Evolutionary conservation across 2,113 vertebrate species (phyloP), one percentile per base, ranked within the genome.

Genomic region (Polyodon spathula): DNA sequence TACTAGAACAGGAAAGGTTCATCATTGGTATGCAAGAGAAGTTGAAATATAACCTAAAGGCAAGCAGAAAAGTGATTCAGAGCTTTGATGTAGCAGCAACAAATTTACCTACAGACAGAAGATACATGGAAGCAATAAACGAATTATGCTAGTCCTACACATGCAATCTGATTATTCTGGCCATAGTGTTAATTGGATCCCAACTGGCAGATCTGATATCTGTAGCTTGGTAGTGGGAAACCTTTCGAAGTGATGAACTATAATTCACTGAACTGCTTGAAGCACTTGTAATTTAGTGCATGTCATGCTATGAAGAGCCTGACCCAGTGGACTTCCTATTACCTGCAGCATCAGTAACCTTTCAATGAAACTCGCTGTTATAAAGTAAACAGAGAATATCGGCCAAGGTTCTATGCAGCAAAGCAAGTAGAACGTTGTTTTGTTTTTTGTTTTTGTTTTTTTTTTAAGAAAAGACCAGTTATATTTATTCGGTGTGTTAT

Each of bases 131-230:
- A 86, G 90, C 89, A 93, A 93, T 96, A 95, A 95, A 91, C 76
- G 87, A 92, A 93, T 95, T 95, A 91, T 92, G 92, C 90, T 90
- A 86, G 90, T 84, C 89, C 90, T 91, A 93, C 92, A 90, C 89
- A 84, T 84, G 81, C 90, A 90, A 94, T 97, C 93, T 94, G 94
- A 95, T 97, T 94, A 92, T 93, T 93, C 90, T 89, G 93, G 91
- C 95, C 91, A 90, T 91, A 92, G 93, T 96, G 92, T 97, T 98
- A 97, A 98, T 97, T 98, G 94, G 93, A 97, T 97, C 91, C 94
- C 97, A 97, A 97, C 95, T 92, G 93, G 91, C 92, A 94, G 92
- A 97, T 98, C 94, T 96, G 94, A 93, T 98, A 97, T 89, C 87
- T 87, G 89, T 85, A 87, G 92, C 88, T 87, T 86, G 86, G 82